Base-by-base conservation (phyloP, 2,113 vertebrate species). In the Zootoca vivipara region DNA sequence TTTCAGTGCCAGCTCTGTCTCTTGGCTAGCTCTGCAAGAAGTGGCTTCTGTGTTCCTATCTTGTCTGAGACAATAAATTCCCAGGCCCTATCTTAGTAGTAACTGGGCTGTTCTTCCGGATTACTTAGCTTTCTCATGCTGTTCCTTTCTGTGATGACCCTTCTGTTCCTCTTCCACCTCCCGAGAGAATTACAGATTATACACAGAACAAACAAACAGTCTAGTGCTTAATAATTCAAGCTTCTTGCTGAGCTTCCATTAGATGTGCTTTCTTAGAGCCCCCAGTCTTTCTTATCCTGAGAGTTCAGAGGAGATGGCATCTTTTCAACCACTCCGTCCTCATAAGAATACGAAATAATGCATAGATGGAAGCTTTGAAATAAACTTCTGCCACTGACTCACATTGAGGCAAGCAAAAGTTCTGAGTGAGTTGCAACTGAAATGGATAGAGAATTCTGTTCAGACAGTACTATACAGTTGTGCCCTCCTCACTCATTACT, bases 141-240 rank as follows among this genome's bases (percentile, higher is more conserved):
- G 85, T 78, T 83, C 62, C 89, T 93, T 96, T 96, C 94, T 56
- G 85, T 85, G 89, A 90, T 87, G 88, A 91, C 78, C 84, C 83
- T 86, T n/a, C 89, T 18, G 5, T 85, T 92, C 78, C 75, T 91
- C 90, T 79, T 90, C 16, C 2, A 58, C 65, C 86, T 96, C 95
- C 92, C 94, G 90, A 82, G 92, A 93, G 95, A 93, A 86, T 89
- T 90, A 96, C 96, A 91, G 97, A 96, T 97, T 96, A 96, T 96
- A 95, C 91, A 96, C 70, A 56, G 90, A 95, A 94, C 91, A 96
- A 96, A 95, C 96, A 96, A 95, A 95, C 95, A 92, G 92, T 91
- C 90, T 90, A 95, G 91, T 93, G 90, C 88, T 97, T 84, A 97
- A 97, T 97, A 97, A 97, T 97, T 97, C 93, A 97, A 93, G 74